Conservation (phyloP, 2,888 invertebrate genomes). For the Dasysyrphus albostriatus region DNA sequence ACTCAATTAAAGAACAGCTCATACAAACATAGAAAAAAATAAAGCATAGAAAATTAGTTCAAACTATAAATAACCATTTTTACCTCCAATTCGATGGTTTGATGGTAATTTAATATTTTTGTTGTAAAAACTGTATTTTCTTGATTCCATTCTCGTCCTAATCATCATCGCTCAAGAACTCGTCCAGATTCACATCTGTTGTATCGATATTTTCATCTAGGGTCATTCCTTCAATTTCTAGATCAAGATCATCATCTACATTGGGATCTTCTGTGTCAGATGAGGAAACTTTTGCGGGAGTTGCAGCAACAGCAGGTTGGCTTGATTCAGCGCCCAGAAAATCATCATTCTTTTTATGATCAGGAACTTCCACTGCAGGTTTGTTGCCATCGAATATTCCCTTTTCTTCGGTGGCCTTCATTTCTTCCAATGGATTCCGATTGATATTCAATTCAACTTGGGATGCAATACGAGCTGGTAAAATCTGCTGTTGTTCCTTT, state of each 20-base stretch:
- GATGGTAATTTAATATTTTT: slow-evolving; percentile 15
- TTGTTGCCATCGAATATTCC: slow-evolving; percentile 83
- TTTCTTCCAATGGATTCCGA: slow-evolving; percentile 89
- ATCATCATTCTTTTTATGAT: slow-evolving; percentile 81
- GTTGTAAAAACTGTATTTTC: neutral
- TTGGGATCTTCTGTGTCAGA: slow-evolving; percentile 84
- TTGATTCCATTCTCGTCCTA: neutral
- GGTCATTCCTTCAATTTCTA: slow-evolving; percentile 92
- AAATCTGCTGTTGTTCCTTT: slow-evolving; percentile 78
- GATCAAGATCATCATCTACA: slow-evolving; percentile 91
- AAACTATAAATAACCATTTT: neutral
- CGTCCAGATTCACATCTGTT: slow-evolving; percentile 89
- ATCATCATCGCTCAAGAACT: slow-evolving; percentile 86
- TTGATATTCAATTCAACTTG: slow-evolving; percentile 87
- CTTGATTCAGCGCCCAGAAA: slow-evolving; percentile 49
- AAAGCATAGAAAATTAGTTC: neutral
- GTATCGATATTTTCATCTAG: slow-evolving; percentile 92
- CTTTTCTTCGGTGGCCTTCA: slow-evolving; percentile 86
- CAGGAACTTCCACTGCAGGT: slow-evolving; percentile 71
- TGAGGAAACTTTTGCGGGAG: neutral
- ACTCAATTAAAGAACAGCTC: neutral
- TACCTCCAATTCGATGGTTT: slow-evolving; percentile 32
- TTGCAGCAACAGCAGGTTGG: slow-evolving; percentile 1
- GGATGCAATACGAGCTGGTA: slow-evolving; percentile 87
- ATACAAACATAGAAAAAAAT: neutral